Evolutionary conservation across 2,888 invertebrate species (phyloP), one percentile per base, ranked within the genome.

Genomic region (Hydrotaea diabolus): DNA sequence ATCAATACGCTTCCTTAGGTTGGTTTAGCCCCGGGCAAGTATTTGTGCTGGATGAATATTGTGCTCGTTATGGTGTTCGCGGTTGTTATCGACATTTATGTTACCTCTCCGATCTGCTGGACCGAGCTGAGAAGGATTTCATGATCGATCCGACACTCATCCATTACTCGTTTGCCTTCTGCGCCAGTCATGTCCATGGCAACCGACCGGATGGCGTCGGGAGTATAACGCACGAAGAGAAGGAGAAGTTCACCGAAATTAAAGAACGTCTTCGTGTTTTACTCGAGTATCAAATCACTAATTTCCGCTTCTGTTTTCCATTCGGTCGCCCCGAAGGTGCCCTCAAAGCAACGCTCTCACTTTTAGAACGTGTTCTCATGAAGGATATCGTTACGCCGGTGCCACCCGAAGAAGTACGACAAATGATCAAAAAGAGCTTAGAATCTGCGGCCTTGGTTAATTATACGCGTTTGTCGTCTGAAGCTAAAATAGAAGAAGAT

Each of bases 1-100:
- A 99, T 93, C 98, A 98, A n/a, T 99, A 98, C 92, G 98, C 98
- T 91, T 99, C 99, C 83, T 93, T 99, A 95, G 99, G 99, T 88
- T 99, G 99, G 99, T 99, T 99, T 93, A 99, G 99, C 89, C 99
- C 99, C 0, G 99, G 99, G 0, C 99, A 99, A 94, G 96, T 99
- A 76, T 99, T 99, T 93, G 98, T 99, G 13, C 93, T 99, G 88
- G 99, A 99, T 92, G 98, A 98, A 92, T 98, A 99, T 93, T 99
- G 98, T 92, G 99, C 99, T 8, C 95, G 96, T 88, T 99, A 99
- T 92, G 99, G 99, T 66, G 99, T 99, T 0, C 95, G 99, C 73
- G 98, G 98, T 62, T 99, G 99, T 92, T 98, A 96, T 93, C 95
- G 99, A 74, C 99, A 99, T 93, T 95, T 99, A 71, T 98, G 97